Conservation (phyloP, 1,140 invertebrate genomes). For the Diorhabda elongata region DNA sequence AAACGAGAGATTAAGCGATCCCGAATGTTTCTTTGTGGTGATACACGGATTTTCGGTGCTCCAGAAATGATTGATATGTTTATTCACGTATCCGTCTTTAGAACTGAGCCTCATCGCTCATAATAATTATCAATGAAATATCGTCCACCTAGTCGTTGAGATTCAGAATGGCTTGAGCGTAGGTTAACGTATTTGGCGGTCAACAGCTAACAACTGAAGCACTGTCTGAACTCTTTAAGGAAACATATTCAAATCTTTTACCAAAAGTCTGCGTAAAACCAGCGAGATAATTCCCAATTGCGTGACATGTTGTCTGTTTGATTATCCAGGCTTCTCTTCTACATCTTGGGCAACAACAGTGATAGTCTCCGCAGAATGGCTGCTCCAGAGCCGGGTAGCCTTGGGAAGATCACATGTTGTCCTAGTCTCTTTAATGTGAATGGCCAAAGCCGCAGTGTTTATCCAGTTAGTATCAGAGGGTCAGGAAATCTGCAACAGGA, state of each 20-base stretch:
- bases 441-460: background rate
- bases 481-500: background rate
- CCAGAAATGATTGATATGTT: background rate
- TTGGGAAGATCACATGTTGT: background rate
- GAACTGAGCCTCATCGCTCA: no score
- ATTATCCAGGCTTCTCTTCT: background rate
- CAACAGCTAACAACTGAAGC: background rate
- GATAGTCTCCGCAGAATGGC: background rate
- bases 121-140: no score
- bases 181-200: background rate
- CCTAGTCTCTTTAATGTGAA: background rate
- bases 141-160: no score
- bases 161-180: no score
- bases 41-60: no score
- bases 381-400: background rate
- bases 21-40: background rate
- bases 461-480: background rate
- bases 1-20: background rate
- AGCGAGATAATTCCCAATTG: background rate
- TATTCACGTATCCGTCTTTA: background rate
- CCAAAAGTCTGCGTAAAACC: background rate
- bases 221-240: background rate
- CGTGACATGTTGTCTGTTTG: background rate
- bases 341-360: background rate
- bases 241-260: background rate